Evolutionary conservation across 2,113 vertebrate genomes (phyloP).

Genomic region (Dromas ardeola): DNA sequence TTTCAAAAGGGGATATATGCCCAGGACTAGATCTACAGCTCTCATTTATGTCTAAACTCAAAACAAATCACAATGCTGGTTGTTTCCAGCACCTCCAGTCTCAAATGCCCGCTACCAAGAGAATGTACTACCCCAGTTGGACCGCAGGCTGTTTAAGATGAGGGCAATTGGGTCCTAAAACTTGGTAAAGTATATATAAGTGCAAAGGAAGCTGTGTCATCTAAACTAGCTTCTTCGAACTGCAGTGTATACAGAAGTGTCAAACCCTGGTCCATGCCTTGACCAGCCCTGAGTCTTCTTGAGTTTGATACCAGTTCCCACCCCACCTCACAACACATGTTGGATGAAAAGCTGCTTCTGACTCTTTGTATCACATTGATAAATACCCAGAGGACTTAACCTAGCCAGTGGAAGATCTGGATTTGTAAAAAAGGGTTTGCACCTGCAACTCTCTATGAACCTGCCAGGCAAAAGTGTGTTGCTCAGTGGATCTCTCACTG

Average conservation of each 20-base stretch:
- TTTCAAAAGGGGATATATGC: not conserved
- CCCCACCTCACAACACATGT: accelerated
- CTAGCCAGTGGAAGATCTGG: not conserved
- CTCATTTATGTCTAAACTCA: not conserved
- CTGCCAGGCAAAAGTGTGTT: not conserved
- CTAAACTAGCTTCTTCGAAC: not conserved
- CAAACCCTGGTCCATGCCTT: not conserved
- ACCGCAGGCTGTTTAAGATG: not conserved
- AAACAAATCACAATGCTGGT: not conserved
- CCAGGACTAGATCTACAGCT: not conserved
- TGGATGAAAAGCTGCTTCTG: not conserved
- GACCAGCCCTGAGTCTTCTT: not conserved
- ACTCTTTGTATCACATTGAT: not conserved
- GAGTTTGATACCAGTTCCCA: accelerated
- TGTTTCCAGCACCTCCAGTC: not conserved
- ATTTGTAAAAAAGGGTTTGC: not conserved
- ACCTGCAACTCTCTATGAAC: accelerated
- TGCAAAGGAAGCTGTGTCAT: not conserved
- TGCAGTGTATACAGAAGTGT: not conserved
- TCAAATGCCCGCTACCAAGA: not conserved
- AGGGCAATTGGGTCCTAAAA: not conserved
- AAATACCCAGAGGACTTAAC: not conserved
- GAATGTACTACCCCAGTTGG: not conserved
- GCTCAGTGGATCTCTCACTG: not conserved
- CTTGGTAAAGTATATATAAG: not conserved